A percentile compares a stretch with the other conserved stretches of the same genome.
Evolutionary conservation across 2,113 vertebrate species (phyloP).

Genomic region (Archilochus colubris): DNA sequence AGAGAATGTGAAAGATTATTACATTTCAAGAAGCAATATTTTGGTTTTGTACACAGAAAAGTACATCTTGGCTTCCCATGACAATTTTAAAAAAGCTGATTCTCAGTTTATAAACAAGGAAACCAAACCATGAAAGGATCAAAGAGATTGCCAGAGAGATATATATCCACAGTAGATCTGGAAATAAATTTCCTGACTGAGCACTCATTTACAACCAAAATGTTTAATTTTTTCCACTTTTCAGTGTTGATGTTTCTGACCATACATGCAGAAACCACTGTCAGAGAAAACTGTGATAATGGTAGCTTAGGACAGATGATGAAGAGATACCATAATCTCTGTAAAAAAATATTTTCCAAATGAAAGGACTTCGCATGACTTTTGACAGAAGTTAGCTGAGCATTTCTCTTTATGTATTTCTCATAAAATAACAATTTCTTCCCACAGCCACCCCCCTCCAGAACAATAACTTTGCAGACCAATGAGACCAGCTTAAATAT

Average conservation of each 20-base stretch:
- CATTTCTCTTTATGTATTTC: not conserved
- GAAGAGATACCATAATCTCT: not conserved
- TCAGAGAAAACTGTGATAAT: not conserved
- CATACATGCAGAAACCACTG: not conserved
- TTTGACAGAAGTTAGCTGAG: not conserved
- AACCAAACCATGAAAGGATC: not conserved
- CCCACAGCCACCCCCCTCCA: fast-evolving
- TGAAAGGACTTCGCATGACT: not conserved
- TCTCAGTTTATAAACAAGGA: not conserved
- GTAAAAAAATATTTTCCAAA: not conserved
- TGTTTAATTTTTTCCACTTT: not conserved
- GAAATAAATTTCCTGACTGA: not conserved
- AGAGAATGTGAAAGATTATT: not conserved
- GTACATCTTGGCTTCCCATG: not conserved
- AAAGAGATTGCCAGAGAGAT: not conserved
- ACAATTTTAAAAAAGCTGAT: not conserved
- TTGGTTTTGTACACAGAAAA: not conserved
- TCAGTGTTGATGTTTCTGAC: not conserved
- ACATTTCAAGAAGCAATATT: not conserved
- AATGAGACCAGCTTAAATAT: not conserved
- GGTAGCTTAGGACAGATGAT: not conserved
- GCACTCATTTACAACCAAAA: not conserved
- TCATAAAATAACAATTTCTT: not conserved
- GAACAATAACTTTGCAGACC: not conserved
- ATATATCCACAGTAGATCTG: not conserved